Conservation (phyloP, 2,888 invertebrate genomes). For the Tipula vernalis region DNA sequence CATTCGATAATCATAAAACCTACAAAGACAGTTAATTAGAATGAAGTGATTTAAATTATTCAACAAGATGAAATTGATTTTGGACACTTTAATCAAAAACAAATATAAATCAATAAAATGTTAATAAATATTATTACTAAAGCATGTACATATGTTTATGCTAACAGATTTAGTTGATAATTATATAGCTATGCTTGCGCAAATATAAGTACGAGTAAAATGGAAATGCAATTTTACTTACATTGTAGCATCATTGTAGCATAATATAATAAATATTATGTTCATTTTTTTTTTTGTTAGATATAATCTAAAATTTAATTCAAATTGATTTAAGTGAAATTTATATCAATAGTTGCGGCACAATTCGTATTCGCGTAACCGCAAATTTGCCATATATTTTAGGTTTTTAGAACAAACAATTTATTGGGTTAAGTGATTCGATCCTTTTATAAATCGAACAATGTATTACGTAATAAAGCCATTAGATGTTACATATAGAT, state of each 20-base stretch:
- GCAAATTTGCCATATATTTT: not conserved
- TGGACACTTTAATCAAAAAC: not conserved
- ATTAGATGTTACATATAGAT: not conserved
- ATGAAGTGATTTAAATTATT: not conserved
- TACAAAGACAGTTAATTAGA: not conserved
- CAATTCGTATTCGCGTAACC: not conserved
- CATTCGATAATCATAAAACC: not conserved
- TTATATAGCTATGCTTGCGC: not conserved
- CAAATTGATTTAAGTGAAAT: not conserved
- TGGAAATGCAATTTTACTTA: not conserved
- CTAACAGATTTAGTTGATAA: not conserved
- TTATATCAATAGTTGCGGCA: not conserved
- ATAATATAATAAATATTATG: not conserved
- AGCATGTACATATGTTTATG: not conserved
- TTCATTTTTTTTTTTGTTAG: not conserved
- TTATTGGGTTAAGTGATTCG: not conserved
- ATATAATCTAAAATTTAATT: not conserved
- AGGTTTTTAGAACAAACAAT: not conserved
- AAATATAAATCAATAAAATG: not conserved
- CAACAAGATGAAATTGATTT: not conserved
- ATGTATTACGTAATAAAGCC: not conserved
- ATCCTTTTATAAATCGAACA: not conserved
- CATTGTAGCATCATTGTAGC: too few species aligned
- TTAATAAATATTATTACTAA: not conserved
- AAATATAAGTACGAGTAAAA: not conserved